These are phyloP conservation scores for Cydia strobilella DNA, from an alignment of 1,140 invertebrate genomes.

Conservation along the genomic window DNA sequence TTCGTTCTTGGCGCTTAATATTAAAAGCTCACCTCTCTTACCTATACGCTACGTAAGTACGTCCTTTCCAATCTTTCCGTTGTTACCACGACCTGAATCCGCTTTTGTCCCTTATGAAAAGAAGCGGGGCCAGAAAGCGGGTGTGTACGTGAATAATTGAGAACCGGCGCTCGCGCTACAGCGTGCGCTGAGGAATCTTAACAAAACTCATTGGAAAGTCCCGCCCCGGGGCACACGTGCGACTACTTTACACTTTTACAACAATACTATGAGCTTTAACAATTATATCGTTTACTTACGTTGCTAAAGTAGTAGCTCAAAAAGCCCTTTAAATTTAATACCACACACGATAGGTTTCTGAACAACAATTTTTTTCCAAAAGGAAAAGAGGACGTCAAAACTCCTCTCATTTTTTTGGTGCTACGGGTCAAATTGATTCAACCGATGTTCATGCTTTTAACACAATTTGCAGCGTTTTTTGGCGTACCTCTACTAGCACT, in stretches of 20 bases:
- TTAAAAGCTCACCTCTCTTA: constrained; percentile 35
- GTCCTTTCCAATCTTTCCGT: constrained; percentile 38
- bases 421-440: no score
- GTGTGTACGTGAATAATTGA: constrained; percentile 74
- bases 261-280: constrained; percentile 5
- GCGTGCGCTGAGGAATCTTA: constrained; percentile 58
- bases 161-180: constrained; percentile 50
- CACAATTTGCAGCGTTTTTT: no score
- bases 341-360: no score
- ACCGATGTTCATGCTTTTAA: no score
- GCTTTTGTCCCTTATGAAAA: constrained; percentile 57
- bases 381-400: no score
- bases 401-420: no score
- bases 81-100: constrained; percentile 38
- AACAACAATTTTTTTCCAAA: no score
- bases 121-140: constrained; percentile 65
- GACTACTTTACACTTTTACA: not conserved
- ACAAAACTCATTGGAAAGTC: constrained; percentile 64
- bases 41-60: constrained; percentile 29
- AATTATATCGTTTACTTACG: not conserved
- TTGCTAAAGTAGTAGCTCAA: not conserved
- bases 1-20: constrained; percentile 35
- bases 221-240: constrained; percentile 23
- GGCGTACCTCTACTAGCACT: no score
- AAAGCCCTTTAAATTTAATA: no score